phyloP scores from a whole-genome alignment of 2,113 vertebrate species.

The Taxidea taxus region DNA sequence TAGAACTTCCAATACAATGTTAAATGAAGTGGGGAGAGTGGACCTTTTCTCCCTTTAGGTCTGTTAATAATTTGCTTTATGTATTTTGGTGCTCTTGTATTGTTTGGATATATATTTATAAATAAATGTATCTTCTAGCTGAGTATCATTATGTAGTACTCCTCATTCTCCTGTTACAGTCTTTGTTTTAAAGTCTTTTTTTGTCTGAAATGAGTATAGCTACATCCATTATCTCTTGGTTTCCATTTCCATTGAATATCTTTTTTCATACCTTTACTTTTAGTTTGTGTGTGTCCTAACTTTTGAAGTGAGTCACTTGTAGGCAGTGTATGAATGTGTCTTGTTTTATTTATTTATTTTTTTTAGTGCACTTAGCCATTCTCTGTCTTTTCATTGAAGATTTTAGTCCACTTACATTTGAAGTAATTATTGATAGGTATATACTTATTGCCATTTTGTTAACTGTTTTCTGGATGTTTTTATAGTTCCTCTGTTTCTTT shows the following conservation, averaged over 20 bases:
- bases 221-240: background rate
- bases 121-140: background rate
- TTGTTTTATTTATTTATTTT: background rate
- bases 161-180: background rate
- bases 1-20: background rate
- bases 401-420: background rate
- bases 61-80: background rate
- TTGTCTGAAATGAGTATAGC: background rate
- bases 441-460: background rate
- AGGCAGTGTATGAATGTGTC: background rate
- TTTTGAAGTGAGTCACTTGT: background rate
- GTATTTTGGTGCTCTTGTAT: background rate
- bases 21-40: background rate
- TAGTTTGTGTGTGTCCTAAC: background rate
- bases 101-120: background rate
- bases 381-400: background rate
- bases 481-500: background rate
- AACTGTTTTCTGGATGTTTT: background rate
- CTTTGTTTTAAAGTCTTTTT: background rate
- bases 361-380: background rate
- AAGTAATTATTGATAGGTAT: background rate
- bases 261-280: background rate
- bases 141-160: background rate
- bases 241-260: background rate
- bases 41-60: background rate